phyloP scores from a whole-genome alignment of 2,113 vertebrate genomes.

The Bagarius yarrelli region DNA sequence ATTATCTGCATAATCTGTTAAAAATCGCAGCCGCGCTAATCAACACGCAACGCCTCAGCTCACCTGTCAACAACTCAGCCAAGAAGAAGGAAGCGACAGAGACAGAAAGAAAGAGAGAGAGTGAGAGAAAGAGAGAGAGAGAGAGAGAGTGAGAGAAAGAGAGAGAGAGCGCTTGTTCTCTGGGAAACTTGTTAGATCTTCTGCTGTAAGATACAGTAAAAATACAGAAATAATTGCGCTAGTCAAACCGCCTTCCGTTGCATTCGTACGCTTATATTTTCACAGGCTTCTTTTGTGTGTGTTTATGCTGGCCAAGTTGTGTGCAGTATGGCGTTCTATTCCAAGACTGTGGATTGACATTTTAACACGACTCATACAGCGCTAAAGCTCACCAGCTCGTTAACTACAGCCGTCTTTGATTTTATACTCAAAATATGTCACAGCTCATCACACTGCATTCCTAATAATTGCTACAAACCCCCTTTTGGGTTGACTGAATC shows the following conservation, averaged over 20 bases:
- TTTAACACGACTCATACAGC: background rate
- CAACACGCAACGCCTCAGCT: background rate
- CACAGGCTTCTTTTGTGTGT: background rate
- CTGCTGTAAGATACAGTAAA: background rate
- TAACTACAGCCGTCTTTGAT: background rate
- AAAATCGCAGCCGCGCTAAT: constrained; percentile 3
- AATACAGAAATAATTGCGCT: constrained; percentile 17
- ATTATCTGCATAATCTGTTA: constrained; percentile 18
- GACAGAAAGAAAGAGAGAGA: too few species aligned
- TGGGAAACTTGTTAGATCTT: background rate
- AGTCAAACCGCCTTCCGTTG: background rate
- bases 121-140: background rate
- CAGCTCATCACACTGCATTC: background rate
- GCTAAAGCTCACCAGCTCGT: background rate
- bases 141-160: background rate
- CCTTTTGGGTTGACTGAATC: too few species aligned
- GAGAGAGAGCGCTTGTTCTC: background rate
- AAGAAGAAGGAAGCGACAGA: too few species aligned
- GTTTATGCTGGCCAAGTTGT: background rate
- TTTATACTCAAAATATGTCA: background rate
- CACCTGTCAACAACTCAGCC: background rate
- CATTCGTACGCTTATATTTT: background rate
- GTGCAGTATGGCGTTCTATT: background rate
- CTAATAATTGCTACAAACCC: background rate
- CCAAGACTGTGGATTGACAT: background rate